phyloP scores from a whole-genome alignment of 2,888 invertebrate genomes.

The Heteromurus nitidus region DNA sequence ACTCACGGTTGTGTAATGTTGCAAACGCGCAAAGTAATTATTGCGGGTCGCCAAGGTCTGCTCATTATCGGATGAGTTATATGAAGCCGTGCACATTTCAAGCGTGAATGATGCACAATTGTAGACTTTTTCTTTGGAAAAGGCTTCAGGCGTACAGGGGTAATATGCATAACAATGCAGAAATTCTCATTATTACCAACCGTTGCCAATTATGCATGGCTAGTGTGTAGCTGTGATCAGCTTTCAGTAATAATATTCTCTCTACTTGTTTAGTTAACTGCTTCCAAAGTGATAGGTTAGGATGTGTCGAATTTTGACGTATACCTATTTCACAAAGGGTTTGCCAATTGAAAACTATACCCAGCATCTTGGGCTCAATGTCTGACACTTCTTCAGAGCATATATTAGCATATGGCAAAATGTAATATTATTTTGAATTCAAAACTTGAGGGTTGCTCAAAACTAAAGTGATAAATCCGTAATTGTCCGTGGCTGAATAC shows the following conservation, averaged over 20 bases:
- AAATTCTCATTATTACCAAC: slow-evolving; percentile 38
- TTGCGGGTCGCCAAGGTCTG: slow-evolving; percentile 49
- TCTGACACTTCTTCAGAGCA: too few species aligned
- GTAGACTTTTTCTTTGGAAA: slow-evolving; percentile 1
- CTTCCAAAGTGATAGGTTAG: not conserved
- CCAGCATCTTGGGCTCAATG: too few species aligned
- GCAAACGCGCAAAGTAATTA: slow-evolving; percentile 37
- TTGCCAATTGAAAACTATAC: not conserved
- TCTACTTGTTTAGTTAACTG: not conserved
- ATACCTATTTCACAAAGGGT: not conserved
- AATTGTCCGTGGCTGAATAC: not conserved
- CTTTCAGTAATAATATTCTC: not conserved
- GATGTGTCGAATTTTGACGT: slow-evolving; percentile 18
- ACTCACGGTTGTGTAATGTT: slow-evolving; percentile 17
- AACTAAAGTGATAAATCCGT: not conserved
- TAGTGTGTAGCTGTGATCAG: slow-evolving; percentile 24
- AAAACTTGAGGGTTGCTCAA: not conserved
- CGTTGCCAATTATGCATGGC: slow-evolving; percentile 40
- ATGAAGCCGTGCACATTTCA: slow-evolving; percentile 1
- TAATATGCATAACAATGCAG: slow-evolving; percentile 48
- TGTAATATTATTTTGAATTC: too few species aligned
- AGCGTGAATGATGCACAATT: not conserved
- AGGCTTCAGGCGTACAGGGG: slow-evolving; percentile 11
- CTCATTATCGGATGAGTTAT: slow-evolving; percentile 36
- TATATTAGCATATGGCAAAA: slow-evolving; percentile 11